phyloP scores from a whole-genome alignment of 2,113 vertebrate species.

The Pycnonotus jocosus region DNA sequence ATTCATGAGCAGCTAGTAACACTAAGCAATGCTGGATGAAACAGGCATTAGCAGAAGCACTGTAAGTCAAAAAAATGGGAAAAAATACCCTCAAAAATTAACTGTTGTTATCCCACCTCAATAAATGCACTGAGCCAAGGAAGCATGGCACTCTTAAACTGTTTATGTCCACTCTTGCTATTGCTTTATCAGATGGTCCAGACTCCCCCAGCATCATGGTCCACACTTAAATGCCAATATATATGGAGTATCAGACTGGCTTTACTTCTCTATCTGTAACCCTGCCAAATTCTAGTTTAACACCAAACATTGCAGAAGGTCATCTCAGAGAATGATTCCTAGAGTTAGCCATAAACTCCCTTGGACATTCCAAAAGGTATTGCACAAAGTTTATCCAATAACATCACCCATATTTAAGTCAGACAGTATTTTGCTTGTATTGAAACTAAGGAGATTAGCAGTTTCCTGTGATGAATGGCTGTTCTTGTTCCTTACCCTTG shows the following conservation, averaged over 20 bases:
- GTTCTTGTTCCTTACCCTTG: not conserved
- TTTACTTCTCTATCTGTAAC: not conserved
- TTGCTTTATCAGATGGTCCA: not conserved
- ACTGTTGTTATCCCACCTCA: not conserved
- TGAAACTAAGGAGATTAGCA: not conserved
- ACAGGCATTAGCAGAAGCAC: not conserved
- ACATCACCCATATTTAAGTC: not conserved
- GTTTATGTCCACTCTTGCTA: not conserved
- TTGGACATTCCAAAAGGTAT: not conserved
- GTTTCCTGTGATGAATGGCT: not conserved
- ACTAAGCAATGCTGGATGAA: not conserved
- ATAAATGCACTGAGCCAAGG: not conserved
- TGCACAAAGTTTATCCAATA: not conserved
- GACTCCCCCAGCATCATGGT: fast-evolving
- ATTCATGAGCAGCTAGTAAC: not conserved
- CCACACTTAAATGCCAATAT: not conserved
- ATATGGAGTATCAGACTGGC: not conserved
- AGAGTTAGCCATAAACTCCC: not conserved
- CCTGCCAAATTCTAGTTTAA: not conserved
- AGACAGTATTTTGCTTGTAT: not conserved
- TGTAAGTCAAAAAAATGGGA: not conserved
- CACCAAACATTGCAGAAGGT: not conserved
- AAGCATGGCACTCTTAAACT: not conserved
- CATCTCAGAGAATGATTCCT: not conserved
- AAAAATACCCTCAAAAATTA: not conserved